A percentile compares a stretch with the other conserved stretches of the same genome.
phyloP scores from a whole-genome alignment of 2,113 vertebrate species.

The Embiotoca jacksoni region DNA sequence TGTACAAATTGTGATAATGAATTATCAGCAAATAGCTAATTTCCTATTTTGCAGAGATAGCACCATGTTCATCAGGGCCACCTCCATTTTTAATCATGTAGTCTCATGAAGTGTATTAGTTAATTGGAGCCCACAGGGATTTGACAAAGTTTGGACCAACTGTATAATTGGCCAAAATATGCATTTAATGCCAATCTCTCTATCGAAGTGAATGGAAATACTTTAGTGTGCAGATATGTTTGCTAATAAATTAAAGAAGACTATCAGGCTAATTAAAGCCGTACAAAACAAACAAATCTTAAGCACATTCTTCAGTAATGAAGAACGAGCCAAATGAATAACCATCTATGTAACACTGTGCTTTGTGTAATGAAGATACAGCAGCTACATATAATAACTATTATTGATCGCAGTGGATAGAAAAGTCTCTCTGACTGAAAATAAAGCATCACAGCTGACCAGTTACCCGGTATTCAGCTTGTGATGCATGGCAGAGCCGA shows the following conservation, averaged over 20 bases:
- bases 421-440: conserved; percentile 28
- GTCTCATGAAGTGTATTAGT: not conserved
- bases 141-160: not conserved
- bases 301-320: conserved; percentile 34
- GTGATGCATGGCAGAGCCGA: conserved; percentile 1
- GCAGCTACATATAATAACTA: not conserved
- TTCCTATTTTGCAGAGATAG: conserved; percentile 17
- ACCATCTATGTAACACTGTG: conserved; percentile 2
- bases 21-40: conserved; percentile 29
- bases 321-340: conserved; percentile 21
- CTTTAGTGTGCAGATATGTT: not conserved
- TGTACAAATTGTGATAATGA: conserved; percentile 34
- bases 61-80: conserved; percentile 8
- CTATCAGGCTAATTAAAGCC: conserved; percentile 17
- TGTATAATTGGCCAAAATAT: conserved; percentile 6
- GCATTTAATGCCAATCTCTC: conserved; percentile 2
- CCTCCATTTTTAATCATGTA: conserved; percentile 15
- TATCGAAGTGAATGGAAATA: not conserved
- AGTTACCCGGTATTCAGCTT: conserved; percentile 1
- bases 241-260: conserved; percentile 18
- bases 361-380: conserved; percentile 50
- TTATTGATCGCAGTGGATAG: conserved; percentile 29
- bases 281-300: conserved; percentile 48
- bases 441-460: conserved; percentile 7
- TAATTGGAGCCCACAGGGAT: conserved; percentile 8